Conservation (phyloP, 2,113 vertebrate species). For the Tympanuchus pallidicinctus region DNA sequence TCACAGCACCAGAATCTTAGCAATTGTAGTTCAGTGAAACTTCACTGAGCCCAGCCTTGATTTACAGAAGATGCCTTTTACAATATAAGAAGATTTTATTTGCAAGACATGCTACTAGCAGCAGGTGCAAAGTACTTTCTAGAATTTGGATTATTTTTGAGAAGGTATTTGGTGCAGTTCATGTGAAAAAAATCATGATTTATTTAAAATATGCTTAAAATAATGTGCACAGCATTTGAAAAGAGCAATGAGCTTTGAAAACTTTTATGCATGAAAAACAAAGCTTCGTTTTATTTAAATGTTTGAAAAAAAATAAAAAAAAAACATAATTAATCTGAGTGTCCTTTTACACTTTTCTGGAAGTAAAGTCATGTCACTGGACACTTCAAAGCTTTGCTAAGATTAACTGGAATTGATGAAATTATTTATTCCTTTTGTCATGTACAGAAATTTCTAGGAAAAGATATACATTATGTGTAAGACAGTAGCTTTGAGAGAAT, state of each 20-base stretch:
- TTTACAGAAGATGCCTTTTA: background rate
- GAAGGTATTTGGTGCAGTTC: background rate
- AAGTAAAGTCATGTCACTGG: background rate
- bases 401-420: background rate
- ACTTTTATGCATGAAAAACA: background rate
- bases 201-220: background rate
- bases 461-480: background rate
- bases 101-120: background rate
- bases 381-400: background rate
- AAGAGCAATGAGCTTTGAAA: background rate
- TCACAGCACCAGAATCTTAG: background rate
- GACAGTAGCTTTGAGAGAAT: background rate
- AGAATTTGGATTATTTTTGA: background rate
- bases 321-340: too few species aligned
- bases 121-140: background rate
- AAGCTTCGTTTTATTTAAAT: conserved; percentile 5
- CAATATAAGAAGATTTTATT: background rate
- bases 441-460: background rate
- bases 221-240: background rate
- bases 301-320: background rate
- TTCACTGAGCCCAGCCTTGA: background rate
- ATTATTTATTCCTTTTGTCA: background rate
- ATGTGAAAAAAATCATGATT: background rate
- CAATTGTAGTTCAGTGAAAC: conserved; percentile 18
- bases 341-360: background rate